phyloP scores from a whole-genome alignment of 2,797 vertebrate genomes.

The Danio choprae region DNA sequence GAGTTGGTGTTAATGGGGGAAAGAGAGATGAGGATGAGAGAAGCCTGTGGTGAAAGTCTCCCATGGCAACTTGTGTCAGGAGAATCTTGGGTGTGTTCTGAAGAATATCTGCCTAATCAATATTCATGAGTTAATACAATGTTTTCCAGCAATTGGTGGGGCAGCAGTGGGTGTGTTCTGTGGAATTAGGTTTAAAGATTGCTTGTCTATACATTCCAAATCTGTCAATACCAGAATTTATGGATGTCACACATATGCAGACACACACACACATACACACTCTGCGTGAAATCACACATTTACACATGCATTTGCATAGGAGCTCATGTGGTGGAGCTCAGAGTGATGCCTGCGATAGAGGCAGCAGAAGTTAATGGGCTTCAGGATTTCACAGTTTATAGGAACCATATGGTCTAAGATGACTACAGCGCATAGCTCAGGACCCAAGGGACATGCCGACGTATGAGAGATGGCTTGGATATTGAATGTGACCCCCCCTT shows the following conservation, averaged over 20 bases:
- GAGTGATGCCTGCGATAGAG: constrained; percentile 42
- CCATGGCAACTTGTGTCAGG: constrained; percentile 57
- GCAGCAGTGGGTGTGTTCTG: constrained; percentile 73
- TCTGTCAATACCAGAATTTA: constrained; percentile 5
- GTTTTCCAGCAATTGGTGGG: constrained; percentile 67
- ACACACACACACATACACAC: neutral
- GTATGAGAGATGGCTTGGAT: constrained; percentile 59
- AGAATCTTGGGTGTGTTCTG: constrained; percentile 63
- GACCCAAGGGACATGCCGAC: constrained; percentile 55
- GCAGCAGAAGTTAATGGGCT: constrained; percentile 57
- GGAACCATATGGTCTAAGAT: constrained; percentile 62
- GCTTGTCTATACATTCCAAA: neutral
- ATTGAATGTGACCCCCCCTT: constrained; percentile 54
- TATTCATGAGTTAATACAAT: constrained; percentile 69
- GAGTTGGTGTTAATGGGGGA: constrained; percentile 11
- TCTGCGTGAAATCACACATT: constrained; percentile 8
- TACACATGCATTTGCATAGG: constrained; percentile 53
- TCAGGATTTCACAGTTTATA: constrained; percentile 63
- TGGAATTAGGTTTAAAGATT: neutral
- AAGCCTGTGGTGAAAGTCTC: constrained; percentile 43
- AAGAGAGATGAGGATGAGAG: constrained; percentile 43
- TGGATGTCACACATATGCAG: neutral
- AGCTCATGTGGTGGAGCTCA: constrained; percentile 26
- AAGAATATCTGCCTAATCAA: constrained; percentile 64
- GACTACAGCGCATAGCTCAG: constrained; percentile 60